Conservation (phyloP, 2,797 vertebrate species). For the Lycodopsis pacificus region DNA sequence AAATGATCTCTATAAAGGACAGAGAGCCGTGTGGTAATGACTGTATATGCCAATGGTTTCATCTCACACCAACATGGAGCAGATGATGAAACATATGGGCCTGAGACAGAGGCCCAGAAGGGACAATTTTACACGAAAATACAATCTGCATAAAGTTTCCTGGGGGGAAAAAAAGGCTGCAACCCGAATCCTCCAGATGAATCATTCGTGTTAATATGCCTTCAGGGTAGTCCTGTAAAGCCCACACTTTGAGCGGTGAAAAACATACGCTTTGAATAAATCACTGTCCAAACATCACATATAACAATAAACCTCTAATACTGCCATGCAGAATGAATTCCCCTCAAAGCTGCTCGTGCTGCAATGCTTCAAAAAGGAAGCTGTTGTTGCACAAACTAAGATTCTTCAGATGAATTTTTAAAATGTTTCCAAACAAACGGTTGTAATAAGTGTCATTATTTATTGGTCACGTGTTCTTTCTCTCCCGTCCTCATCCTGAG, state of each 20-base stretch:
- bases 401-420: not conserved
- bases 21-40: slow-evolving; percentile 17
- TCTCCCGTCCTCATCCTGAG: not conserved
- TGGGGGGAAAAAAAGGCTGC: slow-evolving; percentile 21
- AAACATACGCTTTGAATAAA: slow-evolving; percentile 21
- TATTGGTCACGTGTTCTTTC: not conserved
- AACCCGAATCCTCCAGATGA: slow-evolving; percentile 43
- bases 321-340: not conserved
- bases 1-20: not conserved
- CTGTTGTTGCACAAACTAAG: not conserved
- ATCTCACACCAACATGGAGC: slow-evolving; percentile 35
- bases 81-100: slow-evolving; percentile 66
- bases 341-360: not conserved
- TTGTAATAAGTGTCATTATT: not conserved
- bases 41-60: slow-evolving; percentile 31
- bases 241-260: not conserved
- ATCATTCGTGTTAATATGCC: slow-evolving; percentile 36
- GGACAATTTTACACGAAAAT: slow-evolving; percentile 54
- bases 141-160: slow-evolving; percentile 52
- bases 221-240: slow-evolving; percentile 28
- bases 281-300: slow-evolving; percentile 5
- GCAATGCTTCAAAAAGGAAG: not conserved
- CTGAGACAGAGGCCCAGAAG: slow-evolving; percentile 52
- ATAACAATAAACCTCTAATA: not conserved
- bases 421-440: not conserved